Evolutionary conservation across 2,888 invertebrate species (phyloP), one percentile per base, ranked within the genome.

Genomic region (Limnephilus marmoratus): DNA sequence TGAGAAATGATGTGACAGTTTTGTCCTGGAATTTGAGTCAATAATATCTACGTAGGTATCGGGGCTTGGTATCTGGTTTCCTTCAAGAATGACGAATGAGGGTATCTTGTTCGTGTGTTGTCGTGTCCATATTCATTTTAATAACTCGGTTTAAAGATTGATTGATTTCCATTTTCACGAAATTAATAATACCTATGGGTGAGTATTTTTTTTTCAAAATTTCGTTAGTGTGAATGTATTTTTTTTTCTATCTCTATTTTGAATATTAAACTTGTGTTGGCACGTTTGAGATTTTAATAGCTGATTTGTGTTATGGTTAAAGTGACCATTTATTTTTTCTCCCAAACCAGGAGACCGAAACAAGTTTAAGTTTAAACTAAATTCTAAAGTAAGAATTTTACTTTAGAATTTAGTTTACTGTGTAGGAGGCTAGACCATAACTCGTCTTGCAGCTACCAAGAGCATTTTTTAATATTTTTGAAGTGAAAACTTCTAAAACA

Each of bases 11-110:
- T 34, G 13, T 68, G 68, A 68, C 24, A n/a, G 68, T 9, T 24
- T 24, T 68, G 68, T 68, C n/a, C 68, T 68, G 68, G 82, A 34
- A 82, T 82, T 82, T 34, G 82, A 82, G 68, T 68, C 68, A 68
- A n/a, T n/a, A n/a, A 24, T 68, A 9, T 68, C 68, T 24, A 9
- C 24, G 68, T 24, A 24, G 24, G 68, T 68, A 68, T 18, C 53
- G n/a, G 68, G n/a, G 68, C 68, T n/a, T 68, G 68, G 68, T 68
- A 9, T 68, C 68, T 24, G 68, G 68, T 68, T 68, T 68, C 68
- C 9, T 68, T 68, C 68, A 68, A 68, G 68, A 68, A 68, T 68
- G 68, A 68, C 68, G 68, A 68, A 68, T 68, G 68, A 68, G 68
- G 68, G 68, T 68, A 68, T 68, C 68, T 68, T 68, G 68, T 68